These are phyloP conservation scores for Noctuana brunneofusca DNA, from an alignment of 2,888 invertebrate genomes.

Conservation along the genomic window DNA sequence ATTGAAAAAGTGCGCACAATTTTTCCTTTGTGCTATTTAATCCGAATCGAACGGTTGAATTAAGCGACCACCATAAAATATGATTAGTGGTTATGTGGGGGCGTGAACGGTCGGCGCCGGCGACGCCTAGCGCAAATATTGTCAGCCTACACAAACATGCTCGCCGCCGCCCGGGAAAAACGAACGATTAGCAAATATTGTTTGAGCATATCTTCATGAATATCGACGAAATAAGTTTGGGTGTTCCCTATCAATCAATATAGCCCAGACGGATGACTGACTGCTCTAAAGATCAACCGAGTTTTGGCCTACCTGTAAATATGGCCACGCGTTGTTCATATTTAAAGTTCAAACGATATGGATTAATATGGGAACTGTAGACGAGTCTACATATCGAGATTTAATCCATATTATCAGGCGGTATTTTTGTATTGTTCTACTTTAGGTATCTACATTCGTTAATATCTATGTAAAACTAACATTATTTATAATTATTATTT, in stretches of 20 bases:
- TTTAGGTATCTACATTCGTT: too few relatives aligned
- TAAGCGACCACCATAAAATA: conserved; percentile 73
- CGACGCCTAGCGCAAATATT: conserved; percentile 64
- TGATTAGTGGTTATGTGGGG: conserved; percentile 73
- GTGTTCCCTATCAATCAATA: conserved; percentile 38
- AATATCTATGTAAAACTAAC: too few relatives aligned
- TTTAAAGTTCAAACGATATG: too few relatives aligned
- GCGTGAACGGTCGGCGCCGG: conserved; percentile 50
- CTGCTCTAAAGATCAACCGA: background rate
- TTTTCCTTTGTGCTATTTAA: conserved; percentile 58
- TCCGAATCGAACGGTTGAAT: conserved; percentile 64
- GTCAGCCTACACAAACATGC: conserved; percentile 63
- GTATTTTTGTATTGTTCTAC: background rate
- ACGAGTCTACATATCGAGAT: too few relatives aligned
- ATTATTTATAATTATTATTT: too few relatives aligned
- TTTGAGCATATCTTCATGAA: conserved; percentile 50
- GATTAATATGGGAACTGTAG: too few relatives aligned
- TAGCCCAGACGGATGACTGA: background rate
- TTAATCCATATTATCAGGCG: background rate
- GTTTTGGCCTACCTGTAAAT: background rate
- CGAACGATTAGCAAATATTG: conserved; percentile 61
- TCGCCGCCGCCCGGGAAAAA: conserved; percentile 46
- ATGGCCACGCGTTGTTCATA: too few relatives aligned
- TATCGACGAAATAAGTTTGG: conserved; percentile 41
- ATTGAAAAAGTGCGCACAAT: conserved; percentile 42